phyloP scores from a whole-genome alignment of 1,140 invertebrate species.

The Probaryconus sp. region DNA sequence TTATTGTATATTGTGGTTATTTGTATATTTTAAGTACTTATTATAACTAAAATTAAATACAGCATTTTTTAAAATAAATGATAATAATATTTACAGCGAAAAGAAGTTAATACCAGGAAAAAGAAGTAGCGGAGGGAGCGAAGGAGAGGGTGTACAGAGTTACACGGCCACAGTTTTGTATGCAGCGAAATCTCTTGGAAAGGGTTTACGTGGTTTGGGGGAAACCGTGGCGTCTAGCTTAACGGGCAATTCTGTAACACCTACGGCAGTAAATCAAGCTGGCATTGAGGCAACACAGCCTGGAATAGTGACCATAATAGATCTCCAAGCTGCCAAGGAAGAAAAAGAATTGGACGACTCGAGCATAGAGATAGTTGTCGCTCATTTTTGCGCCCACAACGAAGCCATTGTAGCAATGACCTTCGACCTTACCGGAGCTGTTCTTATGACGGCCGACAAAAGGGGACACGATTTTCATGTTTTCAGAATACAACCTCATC shows the following conservation, averaged over 20 bases:
- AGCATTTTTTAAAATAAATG: too few relatives aligned
- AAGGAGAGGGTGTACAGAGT: slow-evolving; percentile 87
- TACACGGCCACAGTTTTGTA: slow-evolving; percentile 97
- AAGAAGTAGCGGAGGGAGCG: slow-evolving; percentile 91
- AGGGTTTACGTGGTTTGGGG: slow-evolving; percentile 91
- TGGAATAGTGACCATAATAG: slow-evolving; percentile 92
- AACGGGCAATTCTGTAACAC: slow-evolving; percentile 81
- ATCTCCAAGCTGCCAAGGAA: slow-evolving; percentile 83
- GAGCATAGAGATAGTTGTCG: slow-evolving; percentile 85
- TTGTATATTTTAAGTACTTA: too few relatives aligned
- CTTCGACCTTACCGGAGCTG: slow-evolving; percentile 94
- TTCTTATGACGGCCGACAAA: slow-evolving; percentile 94
- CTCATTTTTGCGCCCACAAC: slow-evolving; percentile 96
- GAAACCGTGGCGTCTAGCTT: slow-evolving; percentile 95
- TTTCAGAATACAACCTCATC: slow-evolving; percentile 96
- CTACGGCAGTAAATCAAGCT: slow-evolving; percentile 68
- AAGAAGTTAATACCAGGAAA: slow-evolving; percentile 88
- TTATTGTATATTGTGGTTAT: too few relatives aligned
- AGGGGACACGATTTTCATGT: slow-evolving; percentile 98
- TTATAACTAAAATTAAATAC: too few relatives aligned
- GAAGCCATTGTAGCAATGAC: slow-evolving; percentile 93
- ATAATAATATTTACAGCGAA: slow-evolving; percentile 80
- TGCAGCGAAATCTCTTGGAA: slow-evolving; percentile 94
- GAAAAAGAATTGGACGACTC: slow-evolving; percentile 79
- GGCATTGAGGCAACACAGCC: slow-evolving; percentile 82